phyloP scores from a whole-genome alignment of 1,140 invertebrate species.

The Agrypnia vestita region DNA sequence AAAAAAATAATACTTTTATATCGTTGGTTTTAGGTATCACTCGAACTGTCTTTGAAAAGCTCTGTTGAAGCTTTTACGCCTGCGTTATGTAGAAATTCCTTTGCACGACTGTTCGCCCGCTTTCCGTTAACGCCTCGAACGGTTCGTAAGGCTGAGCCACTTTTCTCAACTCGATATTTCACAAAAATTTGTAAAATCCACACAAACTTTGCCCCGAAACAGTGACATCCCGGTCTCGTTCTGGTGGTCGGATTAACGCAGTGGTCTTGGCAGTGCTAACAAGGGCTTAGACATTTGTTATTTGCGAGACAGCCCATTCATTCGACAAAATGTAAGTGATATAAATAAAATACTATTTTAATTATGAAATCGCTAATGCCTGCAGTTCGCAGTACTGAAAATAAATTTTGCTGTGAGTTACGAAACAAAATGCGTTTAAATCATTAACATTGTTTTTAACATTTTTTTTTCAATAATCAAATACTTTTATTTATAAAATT shows the following conservation, averaged over 20 bases:
- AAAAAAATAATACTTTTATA: not conserved
- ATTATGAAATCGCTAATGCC: not conserved
- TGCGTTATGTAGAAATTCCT: not conserved
- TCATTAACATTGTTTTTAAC: not conserved
- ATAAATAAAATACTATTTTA: not conserved
- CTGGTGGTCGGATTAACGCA: not conserved
- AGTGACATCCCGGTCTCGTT: not conserved
- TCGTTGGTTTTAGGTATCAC: too few species aligned
- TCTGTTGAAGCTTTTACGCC: slow-evolving; percentile 8
- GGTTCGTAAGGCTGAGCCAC: slow-evolving; percentile 17
- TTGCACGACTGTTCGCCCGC: slow-evolving; percentile 28
- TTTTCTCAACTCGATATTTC: slow-evolving; percentile 32
- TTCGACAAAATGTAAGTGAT: slow-evolving; percentile 21
- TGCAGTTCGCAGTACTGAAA: not conserved
- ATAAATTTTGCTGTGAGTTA: not conserved
- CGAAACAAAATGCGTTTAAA: not conserved
- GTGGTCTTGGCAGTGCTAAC: slow-evolving; percentile 4
- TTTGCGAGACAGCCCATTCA: not conserved
- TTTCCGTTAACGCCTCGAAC: slow-evolving; percentile 30
- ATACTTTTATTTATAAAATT: not conserved
- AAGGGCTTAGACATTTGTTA: not conserved
- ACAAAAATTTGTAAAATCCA: slow-evolving; percentile 13
- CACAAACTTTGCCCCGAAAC: not conserved
- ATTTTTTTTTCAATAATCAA: not conserved
- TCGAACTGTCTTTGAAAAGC: not conserved